Base-by-base conservation (phyloP, 2,888 invertebrate species). In the Synergus laeviventris region DNA sequence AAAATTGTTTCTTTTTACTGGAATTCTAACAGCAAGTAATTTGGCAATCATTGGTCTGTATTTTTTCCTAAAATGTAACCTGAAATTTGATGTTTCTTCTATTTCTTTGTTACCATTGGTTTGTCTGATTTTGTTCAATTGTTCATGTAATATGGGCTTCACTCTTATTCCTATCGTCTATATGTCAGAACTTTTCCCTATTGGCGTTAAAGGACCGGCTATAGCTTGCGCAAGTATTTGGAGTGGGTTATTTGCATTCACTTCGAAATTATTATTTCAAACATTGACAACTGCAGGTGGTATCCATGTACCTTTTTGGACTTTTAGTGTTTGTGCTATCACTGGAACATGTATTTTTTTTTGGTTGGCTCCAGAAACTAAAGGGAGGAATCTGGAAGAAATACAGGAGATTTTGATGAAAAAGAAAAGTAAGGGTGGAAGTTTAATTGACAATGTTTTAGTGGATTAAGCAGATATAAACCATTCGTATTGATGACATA, bases 141-240 rank as follows among this genome's bases (percentile, higher is more conserved):
- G 45, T 24, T 12, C 21, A 7, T 21, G 8, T 24, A 93, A 93
- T 3, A 91, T 94, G 86, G 94, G 94, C 21, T 91, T 94, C 0
- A 94, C 94, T 3, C 91, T 94, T 82, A 94, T 94, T 36, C 94
- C 93, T 86, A 2, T 0, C 2, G 93, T 94, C 54, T 92, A 94
- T 73, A 92, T 94, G 56, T 93, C 93, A 2, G 94, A 94, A 89
- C 92, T 94, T 86, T 94, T 95, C 87, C 93, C 95, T 56, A 91
- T 93, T 3, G 92, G 93, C 82, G 94, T 93, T 31, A 93, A 94
- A 84, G 94, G 94, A 1, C 92, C 93, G 78, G 94, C 95, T 0
- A 93, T 94, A 39, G 93, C 94, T 80, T 91, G 94, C 9, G 93
- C 94, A 75, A 93, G 94, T 77, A 92, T 94, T 86, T 92, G 93